Conservation (phyloP, 2,797 vertebrate species). For the Poliocrania exsul region DNA sequence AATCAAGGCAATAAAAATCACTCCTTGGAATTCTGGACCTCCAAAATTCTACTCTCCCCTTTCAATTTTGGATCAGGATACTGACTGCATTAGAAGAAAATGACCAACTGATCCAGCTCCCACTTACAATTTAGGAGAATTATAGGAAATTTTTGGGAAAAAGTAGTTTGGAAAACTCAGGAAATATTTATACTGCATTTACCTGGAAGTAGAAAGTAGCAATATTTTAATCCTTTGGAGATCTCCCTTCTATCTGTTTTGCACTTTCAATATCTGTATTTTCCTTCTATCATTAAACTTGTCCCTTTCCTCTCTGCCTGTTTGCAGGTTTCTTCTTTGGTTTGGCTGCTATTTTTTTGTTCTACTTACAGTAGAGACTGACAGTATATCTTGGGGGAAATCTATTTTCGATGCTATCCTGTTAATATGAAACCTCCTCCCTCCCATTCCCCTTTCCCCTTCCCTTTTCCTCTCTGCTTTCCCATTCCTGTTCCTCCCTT, state of each 20-base stretch:
- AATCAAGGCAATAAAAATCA: not conserved
- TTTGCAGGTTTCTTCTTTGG: not conserved
- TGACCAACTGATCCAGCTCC: not conserved
- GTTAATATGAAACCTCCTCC: not conserved
- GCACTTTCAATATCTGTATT: conserved; percentile 84
- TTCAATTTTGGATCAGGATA: not conserved
- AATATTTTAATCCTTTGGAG: conserved; percentile 74
- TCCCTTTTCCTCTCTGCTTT: not conserved
- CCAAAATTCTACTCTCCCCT: not conserved
- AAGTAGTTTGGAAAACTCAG: not conserved
- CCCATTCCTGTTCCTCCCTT: not conserved
- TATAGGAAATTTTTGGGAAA: not conserved
- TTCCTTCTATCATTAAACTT: conserved; percentile 91
- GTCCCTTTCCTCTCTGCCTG: conserved; percentile 79
- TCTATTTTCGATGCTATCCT: not conserved
- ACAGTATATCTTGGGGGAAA: not conserved
- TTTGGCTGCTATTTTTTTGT: not conserved
- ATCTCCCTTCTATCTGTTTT: conserved; percentile 80
- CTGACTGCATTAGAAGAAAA: not conserved
- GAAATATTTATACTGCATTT: conserved; percentile 8
- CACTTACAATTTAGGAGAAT: not conserved
- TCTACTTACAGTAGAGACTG: not conserved
- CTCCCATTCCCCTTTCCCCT: not conserved
- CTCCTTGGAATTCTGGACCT: not conserved
- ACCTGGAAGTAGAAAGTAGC: conserved; percentile 33